phyloP scores from a whole-genome alignment of 2,113 vertebrate genomes.

The Equus przewalskii region DNA sequence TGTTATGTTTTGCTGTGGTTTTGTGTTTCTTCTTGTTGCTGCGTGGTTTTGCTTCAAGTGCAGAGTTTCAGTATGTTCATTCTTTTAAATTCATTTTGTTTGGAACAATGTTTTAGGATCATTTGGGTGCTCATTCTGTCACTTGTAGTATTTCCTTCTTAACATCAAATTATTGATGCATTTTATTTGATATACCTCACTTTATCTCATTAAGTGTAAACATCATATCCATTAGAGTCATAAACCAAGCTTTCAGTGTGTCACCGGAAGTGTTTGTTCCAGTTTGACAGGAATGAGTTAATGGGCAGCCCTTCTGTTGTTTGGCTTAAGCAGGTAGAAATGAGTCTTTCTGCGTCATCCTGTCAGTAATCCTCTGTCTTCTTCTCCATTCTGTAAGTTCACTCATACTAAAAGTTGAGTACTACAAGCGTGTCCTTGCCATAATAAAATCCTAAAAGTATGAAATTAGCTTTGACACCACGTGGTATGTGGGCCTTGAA shows the following conservation, averaged over 20 bases:
- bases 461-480: neutral
- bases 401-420: neutral
- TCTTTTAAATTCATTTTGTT: neutral
- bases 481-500: neutral
- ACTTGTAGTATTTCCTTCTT: neutral
- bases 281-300: neutral
- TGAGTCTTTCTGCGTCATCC: neutral
- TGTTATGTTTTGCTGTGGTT: neutral
- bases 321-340: neutral
- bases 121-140: neutral
- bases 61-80: neutral
- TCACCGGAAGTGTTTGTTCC: neutral
- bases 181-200: neutral
- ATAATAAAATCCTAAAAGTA: neutral
- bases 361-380: neutral
- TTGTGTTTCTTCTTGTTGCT: neutral
- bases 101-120: neutral
- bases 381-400: neutral
- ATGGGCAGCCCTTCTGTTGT: neutral
- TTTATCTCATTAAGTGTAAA: neutral
- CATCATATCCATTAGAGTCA: neutral
- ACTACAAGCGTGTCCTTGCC: neutral
- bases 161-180: neutral
- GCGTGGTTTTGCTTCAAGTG: neutral
- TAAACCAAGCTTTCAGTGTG: neutral